A percentile compares a stretch with the other conserved stretches of the same genome.
Evolutionary conservation across 2,888 invertebrate species (phyloP).

Genomic region (Drosophila algonquin): DNA sequence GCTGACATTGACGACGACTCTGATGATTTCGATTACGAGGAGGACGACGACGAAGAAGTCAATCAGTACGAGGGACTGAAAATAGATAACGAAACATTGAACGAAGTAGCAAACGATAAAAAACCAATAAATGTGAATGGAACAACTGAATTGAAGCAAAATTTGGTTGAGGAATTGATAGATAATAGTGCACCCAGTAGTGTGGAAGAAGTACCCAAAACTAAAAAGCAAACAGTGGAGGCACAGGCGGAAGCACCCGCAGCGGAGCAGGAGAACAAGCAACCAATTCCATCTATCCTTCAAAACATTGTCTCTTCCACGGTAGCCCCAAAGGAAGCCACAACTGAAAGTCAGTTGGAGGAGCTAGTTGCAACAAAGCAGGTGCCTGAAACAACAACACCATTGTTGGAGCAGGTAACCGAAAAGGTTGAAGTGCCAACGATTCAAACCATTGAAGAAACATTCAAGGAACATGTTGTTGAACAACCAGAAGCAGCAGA

Average conservation of each 20-base stretch:
- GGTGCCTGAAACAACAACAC: background rate
- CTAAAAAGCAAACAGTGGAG: background rate
- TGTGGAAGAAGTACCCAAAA: background rate
- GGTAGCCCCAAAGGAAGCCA: background rate
- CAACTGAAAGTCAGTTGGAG: slow-evolving; percentile 1
- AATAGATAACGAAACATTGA: slow-evolving; percentile 35
- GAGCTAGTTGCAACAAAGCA: background rate
- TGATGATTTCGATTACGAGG: slow-evolving; percentile 61
- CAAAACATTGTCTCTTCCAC: background rate
- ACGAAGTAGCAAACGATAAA: slow-evolving; percentile 26
- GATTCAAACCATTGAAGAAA: background rate
- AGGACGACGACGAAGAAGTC: slow-evolving; percentile 63
- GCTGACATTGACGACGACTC: slow-evolving; percentile 29
- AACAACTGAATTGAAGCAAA: background rate
- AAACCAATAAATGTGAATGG: slow-evolving; percentile 13
- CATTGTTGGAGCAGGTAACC: background rate
- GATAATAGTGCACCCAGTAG: slow-evolving; percentile 1
- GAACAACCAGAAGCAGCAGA: background rate
- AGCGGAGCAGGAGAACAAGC: background rate
- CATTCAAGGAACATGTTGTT: background rate
- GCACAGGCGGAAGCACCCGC: too few relatives aligned
- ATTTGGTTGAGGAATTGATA: background rate
- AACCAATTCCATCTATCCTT: too few relatives aligned
- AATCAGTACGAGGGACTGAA: slow-evolving; percentile 59
- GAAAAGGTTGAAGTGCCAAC: background rate